Conservation (phyloP, 2,888 invertebrate genomes). For the Ochropleura leucogaster region DNA sequence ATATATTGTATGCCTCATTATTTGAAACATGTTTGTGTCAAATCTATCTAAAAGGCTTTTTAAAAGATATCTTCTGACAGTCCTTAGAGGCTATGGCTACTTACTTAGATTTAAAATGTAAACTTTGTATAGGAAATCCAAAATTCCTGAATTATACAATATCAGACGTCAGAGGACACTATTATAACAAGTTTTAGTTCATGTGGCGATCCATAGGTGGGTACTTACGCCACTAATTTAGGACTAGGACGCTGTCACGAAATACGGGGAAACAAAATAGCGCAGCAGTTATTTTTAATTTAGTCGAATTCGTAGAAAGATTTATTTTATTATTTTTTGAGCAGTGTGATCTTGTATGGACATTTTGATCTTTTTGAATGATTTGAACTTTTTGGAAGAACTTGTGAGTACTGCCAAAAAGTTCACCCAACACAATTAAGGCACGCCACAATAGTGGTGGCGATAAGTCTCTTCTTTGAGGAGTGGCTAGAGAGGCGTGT, state of each 20-base stretch:
- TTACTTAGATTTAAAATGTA: background rate
- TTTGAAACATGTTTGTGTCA: background rate
- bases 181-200: background rate
- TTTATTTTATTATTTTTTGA: constrained; percentile 9
- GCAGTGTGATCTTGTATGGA: background rate
- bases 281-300: constrained; percentile 35
- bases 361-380: constrained; percentile 9
- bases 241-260: constrained; percentile 15
- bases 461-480: too few species aligned
- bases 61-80: background rate
- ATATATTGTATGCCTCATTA: background rate
- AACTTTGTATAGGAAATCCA: background rate
- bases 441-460: too few species aligned
- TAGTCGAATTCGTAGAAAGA: constrained; percentile 33
- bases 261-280: constrained; percentile 35
- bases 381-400: constrained; percentile 7
- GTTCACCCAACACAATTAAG: too few species aligned
- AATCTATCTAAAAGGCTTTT: background rate
- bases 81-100: background rate
- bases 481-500: too few species aligned
- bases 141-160: background rate
- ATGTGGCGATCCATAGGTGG: background rate
- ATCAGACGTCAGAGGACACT: background rate
- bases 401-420: too few species aligned
- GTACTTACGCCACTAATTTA: constrained; percentile 14